Percentiles rank a stretch among this genome's conserved stretches.
phyloP scores from a whole-genome alignment of 2,888 invertebrate species.

The Noctua comes region DNA sequence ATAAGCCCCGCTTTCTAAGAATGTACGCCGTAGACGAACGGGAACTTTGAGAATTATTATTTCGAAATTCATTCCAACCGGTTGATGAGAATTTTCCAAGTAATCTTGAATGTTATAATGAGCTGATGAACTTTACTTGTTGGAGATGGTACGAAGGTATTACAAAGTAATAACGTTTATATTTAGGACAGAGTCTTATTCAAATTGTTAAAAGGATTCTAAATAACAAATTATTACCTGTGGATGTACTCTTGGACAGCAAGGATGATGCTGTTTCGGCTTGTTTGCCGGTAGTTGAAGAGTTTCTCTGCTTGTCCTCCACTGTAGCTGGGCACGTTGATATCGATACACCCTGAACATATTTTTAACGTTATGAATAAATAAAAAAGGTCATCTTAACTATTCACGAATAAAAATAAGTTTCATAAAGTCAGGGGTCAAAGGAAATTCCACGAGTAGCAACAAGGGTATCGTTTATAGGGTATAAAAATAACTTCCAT shows the following conservation, averaged over 20 bases:
- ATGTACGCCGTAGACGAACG: constrained; percentile 26
- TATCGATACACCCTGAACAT: constrained; percentile 91
- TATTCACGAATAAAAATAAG: constrained; percentile 29
- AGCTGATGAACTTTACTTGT: constrained; percentile 59
- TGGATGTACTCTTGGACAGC: constrained; percentile 85
- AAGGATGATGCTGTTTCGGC: constrained; percentile 90
- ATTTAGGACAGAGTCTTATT: background rate
- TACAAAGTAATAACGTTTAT: constrained; percentile 31
- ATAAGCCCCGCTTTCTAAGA: constrained; percentile 47
- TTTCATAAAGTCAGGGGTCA: constrained; percentile 20
- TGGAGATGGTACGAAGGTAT: constrained; percentile 3
- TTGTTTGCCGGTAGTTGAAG: constrained; percentile 87
- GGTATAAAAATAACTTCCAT: constrained; percentile 40
- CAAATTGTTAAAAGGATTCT: background rate
- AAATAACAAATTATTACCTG: constrained; percentile 73
- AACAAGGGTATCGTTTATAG: constrained; percentile 8
- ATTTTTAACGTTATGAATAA: constrained; percentile 6
- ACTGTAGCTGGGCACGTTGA: constrained; percentile 92
- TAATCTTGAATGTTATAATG: constrained; percentile 57
- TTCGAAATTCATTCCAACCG: constrained; percentile 61
- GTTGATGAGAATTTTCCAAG: constrained; percentile 55
- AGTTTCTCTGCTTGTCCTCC: constrained; percentile 92
- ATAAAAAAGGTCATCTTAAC: constrained; percentile 16
- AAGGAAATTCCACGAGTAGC: constrained; percentile 1
- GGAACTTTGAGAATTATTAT: constrained; percentile 51